Evolutionary conservation across 2,888 invertebrate genomes (phyloP).

Genomic region (Coleophora deauratella): DNA sequence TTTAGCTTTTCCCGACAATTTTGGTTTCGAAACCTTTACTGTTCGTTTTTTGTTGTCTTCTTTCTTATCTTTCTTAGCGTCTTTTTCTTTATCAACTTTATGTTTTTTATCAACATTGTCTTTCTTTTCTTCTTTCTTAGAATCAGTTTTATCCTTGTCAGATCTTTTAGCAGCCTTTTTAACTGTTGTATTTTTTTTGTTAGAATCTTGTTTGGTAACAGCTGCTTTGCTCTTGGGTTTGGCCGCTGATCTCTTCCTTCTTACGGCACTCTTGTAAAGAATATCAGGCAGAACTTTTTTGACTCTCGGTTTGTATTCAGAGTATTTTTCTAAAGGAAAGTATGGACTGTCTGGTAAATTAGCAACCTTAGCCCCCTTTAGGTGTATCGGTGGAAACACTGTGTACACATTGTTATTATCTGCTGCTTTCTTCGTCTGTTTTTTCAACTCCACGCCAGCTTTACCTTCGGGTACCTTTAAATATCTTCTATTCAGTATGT

Average conservation of each 20-base stretch:
- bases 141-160: not conserved
- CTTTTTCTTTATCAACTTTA: not conserved
- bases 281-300: slow-evolving; percentile 37
- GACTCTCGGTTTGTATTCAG: slow-evolving; percentile 28
- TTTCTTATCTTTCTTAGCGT: no score
- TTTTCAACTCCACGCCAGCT: slow-evolving; percentile 2
- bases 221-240: slow-evolving; percentile 1
- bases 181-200: not conserved
- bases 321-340: slow-evolving; percentile 24
- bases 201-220: not conserved
- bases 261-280: slow-evolving; percentile 12
- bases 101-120: not conserved
- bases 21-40: no score
- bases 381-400: slow-evolving; percentile 27
- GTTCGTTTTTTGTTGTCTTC: not conserved
- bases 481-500: slow-evolving; percentile 34
- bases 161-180: not conserved
- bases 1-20: not conserved
- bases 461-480: slow-evolving; percentile 13
- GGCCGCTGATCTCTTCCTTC: slow-evolving; percentile 23
- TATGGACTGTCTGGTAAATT: slow-evolving; percentile 34
- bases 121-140: not conserved
- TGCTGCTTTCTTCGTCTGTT: slow-evolving; percentile 7
- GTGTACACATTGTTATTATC: slow-evolving; percentile 26
- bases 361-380: not conserved